These are phyloP conservation scores for Lacanobia wlatinum DNA, from an alignment of 2,888 invertebrate genomes.

Conservation along the genomic window DNA sequence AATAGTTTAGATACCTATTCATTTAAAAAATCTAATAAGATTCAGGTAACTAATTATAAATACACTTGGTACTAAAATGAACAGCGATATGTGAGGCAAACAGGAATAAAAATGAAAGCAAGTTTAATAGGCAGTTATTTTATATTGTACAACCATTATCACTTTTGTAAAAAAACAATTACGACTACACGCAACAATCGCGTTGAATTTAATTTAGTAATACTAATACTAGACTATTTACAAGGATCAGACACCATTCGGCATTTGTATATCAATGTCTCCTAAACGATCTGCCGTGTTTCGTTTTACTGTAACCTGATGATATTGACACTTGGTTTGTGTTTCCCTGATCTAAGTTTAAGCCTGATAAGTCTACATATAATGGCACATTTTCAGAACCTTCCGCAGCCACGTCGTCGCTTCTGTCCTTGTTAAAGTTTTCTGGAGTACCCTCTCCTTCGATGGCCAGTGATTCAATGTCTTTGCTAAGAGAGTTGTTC, in stretches of 20 bases:
- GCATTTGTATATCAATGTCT: conserved; percentile 79
- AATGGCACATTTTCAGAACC: conserved; percentile 90
- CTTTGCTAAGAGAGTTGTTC: conserved; percentile 94
- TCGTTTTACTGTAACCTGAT: conserved; percentile 90
- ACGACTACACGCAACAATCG: conserved; percentile 85
- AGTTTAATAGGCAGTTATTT: conserved; percentile 79
- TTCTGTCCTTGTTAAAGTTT: conserved; percentile 77
- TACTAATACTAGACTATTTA: conserved; percentile 89
- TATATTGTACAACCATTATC: conserved; percentile 90
- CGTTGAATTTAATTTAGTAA: conserved; percentile 89
- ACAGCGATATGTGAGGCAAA: neutral
- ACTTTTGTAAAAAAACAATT: conserved; percentile 84
- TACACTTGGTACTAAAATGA: neutral
- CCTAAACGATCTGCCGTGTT: conserved; percentile 87
- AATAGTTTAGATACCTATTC: too few species aligned
- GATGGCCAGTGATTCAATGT: conserved; percentile 91
- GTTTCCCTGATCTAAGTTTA: conserved; percentile 82
- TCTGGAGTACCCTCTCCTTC: conserved; percentile 88
- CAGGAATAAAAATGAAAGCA: conserved; percentile 59
- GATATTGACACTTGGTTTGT: conserved; percentile 86
- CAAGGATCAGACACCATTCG: conserved; percentile 78
- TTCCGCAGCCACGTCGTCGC: conserved; percentile 78
- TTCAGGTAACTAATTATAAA: too few species aligned
- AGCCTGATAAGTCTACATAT: conserved; percentile 87
- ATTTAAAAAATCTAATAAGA: too few species aligned